A percentile compares a stretch with the other conserved stretches of the same genome.
phyloP scores from a whole-genome alignment of 2,113 vertebrate genomes.

The Pholis gunnellus region DNA sequence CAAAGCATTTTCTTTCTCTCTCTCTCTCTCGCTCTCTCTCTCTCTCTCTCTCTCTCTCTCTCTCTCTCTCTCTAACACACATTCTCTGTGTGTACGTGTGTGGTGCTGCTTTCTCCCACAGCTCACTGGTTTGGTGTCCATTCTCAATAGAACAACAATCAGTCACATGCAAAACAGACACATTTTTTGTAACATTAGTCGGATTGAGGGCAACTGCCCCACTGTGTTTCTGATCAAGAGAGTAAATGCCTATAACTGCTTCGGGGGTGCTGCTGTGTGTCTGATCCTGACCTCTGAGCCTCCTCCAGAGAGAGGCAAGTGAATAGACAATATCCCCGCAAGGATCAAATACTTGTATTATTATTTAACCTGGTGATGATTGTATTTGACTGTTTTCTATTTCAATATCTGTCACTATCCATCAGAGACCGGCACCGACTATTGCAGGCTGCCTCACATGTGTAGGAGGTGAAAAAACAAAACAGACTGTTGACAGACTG shows the following conservation, averaged over 20 bases:
- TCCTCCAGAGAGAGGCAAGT: neutral
- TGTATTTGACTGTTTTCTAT: neutral
- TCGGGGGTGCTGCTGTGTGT: neutral
- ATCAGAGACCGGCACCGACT: neutral
- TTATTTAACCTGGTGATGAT: neutral
- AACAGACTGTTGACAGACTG: neutral
- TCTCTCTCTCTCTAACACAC: slow-evolving; percentile 5
- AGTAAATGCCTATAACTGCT: neutral
- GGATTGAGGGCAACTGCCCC: neutral
- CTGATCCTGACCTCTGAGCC: slow-evolving; percentile 1
- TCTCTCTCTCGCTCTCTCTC: neutral
- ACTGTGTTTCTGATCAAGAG: neutral
- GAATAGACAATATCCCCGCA: neutral
- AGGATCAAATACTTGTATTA: neutral
- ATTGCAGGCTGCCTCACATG: neutral
- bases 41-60: slow-evolving; percentile 14
- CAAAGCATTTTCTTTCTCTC: slow-evolving; percentile 72
- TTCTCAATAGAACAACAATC: neutral
- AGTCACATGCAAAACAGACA: neutral
- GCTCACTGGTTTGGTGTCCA: slow-evolving; percentile 1
- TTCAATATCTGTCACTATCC: neutral
- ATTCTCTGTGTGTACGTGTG: neutral
- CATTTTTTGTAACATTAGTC: neutral
- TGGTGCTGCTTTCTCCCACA: slow-evolving; percentile 17
- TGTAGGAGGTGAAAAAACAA: neutral